Evolutionary conservation across 2,113 vertebrate genomes (phyloP), one percentile per base, ranked within the genome.

Genomic region (Leucosticte australis): DNA sequence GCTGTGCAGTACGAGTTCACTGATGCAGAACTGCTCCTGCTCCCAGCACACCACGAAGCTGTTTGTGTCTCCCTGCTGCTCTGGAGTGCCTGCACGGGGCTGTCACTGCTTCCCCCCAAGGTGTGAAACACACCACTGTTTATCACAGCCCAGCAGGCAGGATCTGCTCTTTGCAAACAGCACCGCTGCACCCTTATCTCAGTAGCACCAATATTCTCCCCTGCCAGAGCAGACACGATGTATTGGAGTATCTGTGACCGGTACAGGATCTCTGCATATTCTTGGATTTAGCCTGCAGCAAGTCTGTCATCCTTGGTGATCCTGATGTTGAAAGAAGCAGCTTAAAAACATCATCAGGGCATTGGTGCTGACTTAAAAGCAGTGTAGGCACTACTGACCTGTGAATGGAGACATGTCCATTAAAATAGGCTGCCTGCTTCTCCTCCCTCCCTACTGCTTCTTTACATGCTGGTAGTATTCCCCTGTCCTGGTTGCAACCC

Each of bases 91-190:
- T 89, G 56, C 73, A 31, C 2, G 0, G 75, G 28, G 39, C 55
- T 83, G 60, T 47, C 84, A 16, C 47, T 78, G 85, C 67, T 78
- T 14, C 27, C 59, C 59, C 83, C 81, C 64, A 33, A 17, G 3
- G 89, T 20, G 49, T 78, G 83, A 27, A 78, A 75, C 93, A 78
- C 91, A 35, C 30, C 1, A 4, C 69, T 52, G 60, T 92, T 96
- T 93, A 94, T 96, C 95, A 71, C 60, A 93, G 76, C 75, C 88
- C 90, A 87, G 90, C 92, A 94, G 92, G 83, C 75, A 90, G 82
- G 55, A 11, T 21, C 78, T 78, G 80, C 52, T 74, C 88, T 68
- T 94, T 91, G 67, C 79, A 27, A 86, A 74, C 75, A 86, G 37
- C 75, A 47, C 50, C 65, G 42, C 82, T 75, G 56, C 59, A 64